These are phyloP conservation scores for Drosophila trapezifrons DNA, from an alignment of 1,140 invertebrate genomes.

Conservation along the genomic window DNA sequence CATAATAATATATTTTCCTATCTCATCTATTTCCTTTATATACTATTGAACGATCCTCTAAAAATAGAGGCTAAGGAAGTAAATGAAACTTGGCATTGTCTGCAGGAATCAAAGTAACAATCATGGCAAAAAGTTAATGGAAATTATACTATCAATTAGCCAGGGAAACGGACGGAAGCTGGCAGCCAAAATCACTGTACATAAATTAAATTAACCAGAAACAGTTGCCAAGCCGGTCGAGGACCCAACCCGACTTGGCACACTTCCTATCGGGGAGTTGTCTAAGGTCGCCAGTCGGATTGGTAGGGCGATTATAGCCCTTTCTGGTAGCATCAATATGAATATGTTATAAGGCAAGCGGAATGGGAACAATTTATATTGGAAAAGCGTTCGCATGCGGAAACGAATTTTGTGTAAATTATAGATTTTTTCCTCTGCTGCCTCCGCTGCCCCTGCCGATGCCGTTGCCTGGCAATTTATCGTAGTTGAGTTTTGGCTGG, in stretches of 20 bases:
- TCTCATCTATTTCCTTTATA: not conserved
- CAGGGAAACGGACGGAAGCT: slow-evolving; percentile 5
- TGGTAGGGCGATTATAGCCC: slow-evolving; percentile 50
- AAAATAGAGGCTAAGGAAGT: not conserved
- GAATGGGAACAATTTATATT: slow-evolving; percentile 56
- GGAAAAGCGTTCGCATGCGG: slow-evolving; percentile 58
- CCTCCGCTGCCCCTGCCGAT: slow-evolving; percentile 38
- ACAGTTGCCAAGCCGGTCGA: slow-evolving; percentile 39
- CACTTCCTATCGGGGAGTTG: slow-evolving; percentile 50
- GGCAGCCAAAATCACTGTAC: slow-evolving; percentile 45
- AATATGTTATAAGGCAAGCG: slow-evolving; percentile 48
- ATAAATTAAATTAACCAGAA: slow-evolving; percentile 72
- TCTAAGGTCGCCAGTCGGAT: slow-evolving; percentile 36
- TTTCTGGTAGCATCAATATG: slow-evolving; percentile 68
- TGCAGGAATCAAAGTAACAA: not conserved
- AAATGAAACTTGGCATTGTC: slow-evolving; percentile 6
- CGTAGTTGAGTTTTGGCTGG: slow-evolving; percentile 75
- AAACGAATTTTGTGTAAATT: slow-evolving; percentile 82
- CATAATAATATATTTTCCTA: not conserved
- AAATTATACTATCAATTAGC: slow-evolving; percentile 40
- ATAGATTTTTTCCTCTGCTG: slow-evolving; percentile 65
- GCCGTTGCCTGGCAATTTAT: slow-evolving; percentile 74
- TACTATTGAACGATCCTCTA: not conserved
- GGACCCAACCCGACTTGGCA: slow-evolving; percentile 48
- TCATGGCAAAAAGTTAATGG: slow-evolving; percentile 29